Conservation (phyloP, 2,888 invertebrate species). For the Acleris laterana region DNA sequence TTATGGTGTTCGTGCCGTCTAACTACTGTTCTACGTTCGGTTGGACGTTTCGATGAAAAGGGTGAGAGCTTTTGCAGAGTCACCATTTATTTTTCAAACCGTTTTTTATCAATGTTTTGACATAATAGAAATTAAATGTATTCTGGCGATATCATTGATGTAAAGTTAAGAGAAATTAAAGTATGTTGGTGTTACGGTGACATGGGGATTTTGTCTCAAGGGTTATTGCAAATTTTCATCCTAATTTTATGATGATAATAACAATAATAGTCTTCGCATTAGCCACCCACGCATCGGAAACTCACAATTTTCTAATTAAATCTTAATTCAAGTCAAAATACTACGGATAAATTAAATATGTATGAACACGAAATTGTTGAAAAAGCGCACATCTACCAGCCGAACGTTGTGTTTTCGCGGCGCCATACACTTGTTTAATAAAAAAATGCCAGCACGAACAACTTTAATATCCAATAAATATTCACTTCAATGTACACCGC, state of each 20-base stretch:
- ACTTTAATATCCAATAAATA: conserved; percentile 49
- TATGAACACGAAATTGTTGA: not conserved
- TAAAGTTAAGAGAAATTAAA: no score
- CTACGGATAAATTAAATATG: no score
- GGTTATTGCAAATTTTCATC: no score
- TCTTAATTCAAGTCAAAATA: no score
- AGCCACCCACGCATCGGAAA: no score
- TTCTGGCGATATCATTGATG: not conserved
- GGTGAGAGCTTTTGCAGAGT: conserved; percentile 8
- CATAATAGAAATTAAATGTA: not conserved
- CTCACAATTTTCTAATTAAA: no score
- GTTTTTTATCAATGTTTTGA: no score
- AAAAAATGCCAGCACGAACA: conserved; percentile 47
- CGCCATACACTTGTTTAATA: conserved; percentile 44
- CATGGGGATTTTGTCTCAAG: no score
- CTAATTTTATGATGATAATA: no score
- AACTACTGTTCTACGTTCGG: conserved; percentile 53
- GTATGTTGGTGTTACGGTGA: no score
- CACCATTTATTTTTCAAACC: not conserved
- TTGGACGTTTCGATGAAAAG: not conserved
- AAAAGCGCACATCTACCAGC: not conserved
- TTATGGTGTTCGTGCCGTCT: conserved; percentile 53
- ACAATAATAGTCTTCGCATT: no score
- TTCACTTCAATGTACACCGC: conserved; percentile 42
- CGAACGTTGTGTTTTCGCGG: conserved; percentile 19